These are phyloP conservation scores for Rhinopomastus cyanomelas DNA, from an alignment of 2,113 vertebrate species.

Conservation along the genomic window DNA sequence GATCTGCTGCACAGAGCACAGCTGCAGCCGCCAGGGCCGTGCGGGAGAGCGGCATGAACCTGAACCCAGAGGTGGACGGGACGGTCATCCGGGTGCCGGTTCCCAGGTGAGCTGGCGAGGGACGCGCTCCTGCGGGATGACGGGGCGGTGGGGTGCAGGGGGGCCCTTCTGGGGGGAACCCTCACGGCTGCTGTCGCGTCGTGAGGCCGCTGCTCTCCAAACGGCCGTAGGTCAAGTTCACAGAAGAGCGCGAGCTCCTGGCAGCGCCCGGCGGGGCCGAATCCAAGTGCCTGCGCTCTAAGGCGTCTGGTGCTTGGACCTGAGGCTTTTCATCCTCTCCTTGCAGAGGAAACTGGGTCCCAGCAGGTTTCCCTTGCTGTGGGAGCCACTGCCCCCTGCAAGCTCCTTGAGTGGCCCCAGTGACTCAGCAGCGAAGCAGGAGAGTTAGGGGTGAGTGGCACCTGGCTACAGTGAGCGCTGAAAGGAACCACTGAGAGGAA, in stretches of 20 bases:
- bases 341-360: background rate
- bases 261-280: background rate
- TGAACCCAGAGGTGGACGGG: slow-evolving; percentile 95
- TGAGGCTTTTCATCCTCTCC: too few relatives aligned
- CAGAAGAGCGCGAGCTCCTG: background rate
- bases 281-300: background rate
- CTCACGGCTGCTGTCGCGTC: rapidly evolving
- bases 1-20: slow-evolving; percentile 86
- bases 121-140: background rate
- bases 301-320: too few relatives aligned
- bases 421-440: background rate
- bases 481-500: background rate
- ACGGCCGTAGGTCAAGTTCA: background rate
- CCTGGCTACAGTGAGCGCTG: background rate
- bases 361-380: background rate
- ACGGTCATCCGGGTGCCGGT: slow-evolving; percentile 90
- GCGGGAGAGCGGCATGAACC: slow-evolving; percentile 94
- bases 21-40: slow-evolving; percentile 87
- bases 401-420: background rate
- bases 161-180: background rate
- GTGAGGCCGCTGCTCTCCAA: background rate
- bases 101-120: slow-evolving; percentile 98
- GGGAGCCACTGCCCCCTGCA: background rate
- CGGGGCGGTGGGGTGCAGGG: rapidly evolving
- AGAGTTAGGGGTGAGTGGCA: background rate